Conservation (phyloP, 2,888 invertebrate species). For the Exephanes ischioxanthus region DNA sequence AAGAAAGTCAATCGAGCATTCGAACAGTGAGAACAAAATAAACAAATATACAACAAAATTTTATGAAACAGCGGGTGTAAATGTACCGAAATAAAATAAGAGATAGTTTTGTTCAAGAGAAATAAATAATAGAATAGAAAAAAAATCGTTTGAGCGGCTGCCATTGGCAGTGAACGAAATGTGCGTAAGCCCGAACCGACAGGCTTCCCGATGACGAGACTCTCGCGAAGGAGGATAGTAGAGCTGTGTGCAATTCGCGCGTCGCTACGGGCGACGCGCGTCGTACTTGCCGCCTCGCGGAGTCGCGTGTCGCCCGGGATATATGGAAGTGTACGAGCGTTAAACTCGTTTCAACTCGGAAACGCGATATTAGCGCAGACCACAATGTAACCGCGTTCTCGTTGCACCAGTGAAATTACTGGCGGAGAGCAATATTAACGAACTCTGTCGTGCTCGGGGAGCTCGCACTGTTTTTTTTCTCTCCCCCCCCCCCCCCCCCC, state of each 20-base stretch:
- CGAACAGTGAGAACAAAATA: neutral
- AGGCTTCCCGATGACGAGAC: too few species aligned
- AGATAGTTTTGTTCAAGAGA: too few species aligned
- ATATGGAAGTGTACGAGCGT: constrained; percentile 57
- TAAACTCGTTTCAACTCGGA: constrained; percentile 68
- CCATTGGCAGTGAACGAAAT: too few species aligned
- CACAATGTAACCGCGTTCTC: constrained; percentile 53
- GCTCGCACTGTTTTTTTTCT: neutral
- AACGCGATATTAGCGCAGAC: constrained; percentile 65
- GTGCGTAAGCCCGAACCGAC: too few species aligned
- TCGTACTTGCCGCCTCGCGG: constrained; percentile 1
- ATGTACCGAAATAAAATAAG: neutral
- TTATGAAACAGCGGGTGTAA: neutral
- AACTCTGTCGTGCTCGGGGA: neutral
- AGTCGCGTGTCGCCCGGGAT: constrained; percentile 60
- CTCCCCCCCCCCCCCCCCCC: too few species aligned
- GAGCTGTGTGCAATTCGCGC: neutral
- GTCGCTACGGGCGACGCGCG: neutral
- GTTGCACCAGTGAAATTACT: constrained; percentile 20
- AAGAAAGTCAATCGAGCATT: constrained; percentile 1
- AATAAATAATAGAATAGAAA: too few species aligned
- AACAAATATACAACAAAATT: neutral
- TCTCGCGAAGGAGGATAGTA: too few species aligned
- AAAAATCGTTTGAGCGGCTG: neutral
- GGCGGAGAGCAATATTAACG: neutral